Base-by-base conservation (phyloP, 2,113 vertebrate species). In the Prolemur simus region DNA sequence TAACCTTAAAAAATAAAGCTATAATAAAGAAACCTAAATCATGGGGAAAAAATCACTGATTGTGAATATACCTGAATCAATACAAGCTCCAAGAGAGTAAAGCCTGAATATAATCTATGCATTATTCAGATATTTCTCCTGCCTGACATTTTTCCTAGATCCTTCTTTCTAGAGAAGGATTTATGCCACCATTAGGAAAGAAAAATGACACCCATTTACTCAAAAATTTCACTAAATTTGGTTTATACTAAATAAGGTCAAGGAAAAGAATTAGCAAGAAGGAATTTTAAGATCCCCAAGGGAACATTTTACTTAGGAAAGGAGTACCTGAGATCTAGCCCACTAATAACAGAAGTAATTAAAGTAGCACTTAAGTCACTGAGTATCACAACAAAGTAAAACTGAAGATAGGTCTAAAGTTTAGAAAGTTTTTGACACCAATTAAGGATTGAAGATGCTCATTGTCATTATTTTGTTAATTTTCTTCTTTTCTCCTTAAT, bases 331-430 rank as follows among this genome's bases (percentile, higher is more conserved):
- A 97, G 96, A 96, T 96, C 74, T 97, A 96, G 96, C 82, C 93
- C 96, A 45, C 34, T 95, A 95, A 97, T 86, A 98, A 98, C 86
- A 94, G 97, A 97, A 96, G 54, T 68, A 94, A 96, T 97, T 98
- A 96, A 97, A 94, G 84, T 76, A 87, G 5, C 42, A 80, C 54
- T 96, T 91, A 88, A 95, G 34, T 95, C 88, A 3, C 86, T 96
- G 23, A 97, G 66, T 74, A 97, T 96, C 82, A 96, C 90, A 98
- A 96, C 71, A 95, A 96, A 82, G 7, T 66, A 47, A 95, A 96
- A 63, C 80, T 83, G 49, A n/a, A 89, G 71, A 88, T 11, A 73
- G 23, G 23, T 87, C 77, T 93, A 87, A 77, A 92, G 73, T 95
- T 91, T 68, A 1, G 68, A 97, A 97, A 96, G 3, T 6, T 66